A percentile compares a stretch with the other conserved stretches of the same genome.
These are phyloP conservation scores for Otocyon megalotis DNA, from an alignment of 2,113 vertebrate species.

Conservation along the genomic window DNA sequence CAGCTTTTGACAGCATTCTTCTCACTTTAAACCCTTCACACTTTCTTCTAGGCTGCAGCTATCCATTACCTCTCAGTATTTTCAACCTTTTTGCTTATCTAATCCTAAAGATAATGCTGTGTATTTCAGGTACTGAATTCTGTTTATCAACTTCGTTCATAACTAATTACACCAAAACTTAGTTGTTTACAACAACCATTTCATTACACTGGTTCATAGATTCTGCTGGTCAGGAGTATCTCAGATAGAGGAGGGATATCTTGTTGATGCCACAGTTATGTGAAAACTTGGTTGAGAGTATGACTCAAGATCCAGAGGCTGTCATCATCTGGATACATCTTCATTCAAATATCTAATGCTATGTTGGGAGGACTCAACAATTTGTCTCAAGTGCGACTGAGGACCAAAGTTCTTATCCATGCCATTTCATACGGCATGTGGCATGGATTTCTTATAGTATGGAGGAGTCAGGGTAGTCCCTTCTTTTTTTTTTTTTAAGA, in stretches of 20 bases:
- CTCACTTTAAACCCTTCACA: not conserved
- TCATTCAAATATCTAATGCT: not conserved
- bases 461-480: not conserved
- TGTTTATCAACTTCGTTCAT: not conserved
- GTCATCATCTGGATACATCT: not conserved
- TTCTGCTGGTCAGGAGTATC: not conserved
- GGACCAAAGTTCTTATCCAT: not conserved
- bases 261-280: not conserved
- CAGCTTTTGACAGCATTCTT: not conserved
- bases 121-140: not conserved
- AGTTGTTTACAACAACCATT: not conserved
- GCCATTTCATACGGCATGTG: not conserved
- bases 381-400: not conserved
- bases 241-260: not conserved
- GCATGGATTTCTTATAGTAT: not conserved
- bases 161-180: not conserved
- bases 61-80: not conserved
- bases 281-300: not conserved
- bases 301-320: not conserved
- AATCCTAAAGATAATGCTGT: not conserved
- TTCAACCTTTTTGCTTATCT: not conserved
- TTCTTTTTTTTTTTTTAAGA: too few species aligned
- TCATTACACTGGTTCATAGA: not conserved
- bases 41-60: not conserved
- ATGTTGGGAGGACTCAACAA: not conserved